Evolutionary conservation across 2,797 vertebrate species (phyloP).

Genomic region (Eupleurogrammus muticus): DNA sequence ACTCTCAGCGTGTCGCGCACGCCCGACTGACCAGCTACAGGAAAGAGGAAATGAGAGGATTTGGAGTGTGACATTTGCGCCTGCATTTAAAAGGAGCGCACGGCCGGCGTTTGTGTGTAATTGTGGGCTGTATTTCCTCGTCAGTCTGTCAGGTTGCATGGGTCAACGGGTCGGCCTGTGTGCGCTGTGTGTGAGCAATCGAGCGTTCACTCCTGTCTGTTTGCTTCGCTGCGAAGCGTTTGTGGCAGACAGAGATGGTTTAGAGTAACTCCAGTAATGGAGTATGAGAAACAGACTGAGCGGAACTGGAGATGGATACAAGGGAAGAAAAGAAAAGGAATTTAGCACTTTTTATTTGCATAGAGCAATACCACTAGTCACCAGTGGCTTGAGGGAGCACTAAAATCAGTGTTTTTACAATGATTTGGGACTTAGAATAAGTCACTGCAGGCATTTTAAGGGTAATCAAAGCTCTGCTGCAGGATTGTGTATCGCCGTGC

Average conservation of each 20-base stretch:
- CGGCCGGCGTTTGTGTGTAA: constrained; percentile 21
- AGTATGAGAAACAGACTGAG: constrained; percentile 39
- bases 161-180: constrained; percentile 63
- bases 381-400: neutral
- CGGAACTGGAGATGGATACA: constrained; percentile 9
- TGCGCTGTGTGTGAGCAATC: constrained; percentile 38
- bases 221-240: constrained; percentile 54
- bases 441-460: too few relatives aligned
- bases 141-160: constrained; percentile 52
- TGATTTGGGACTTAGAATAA: neutral
- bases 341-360: neutral
- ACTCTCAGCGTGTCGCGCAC: constrained; percentile 62
- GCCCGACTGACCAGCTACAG: constrained; percentile 72
- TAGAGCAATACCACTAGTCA: neutral
- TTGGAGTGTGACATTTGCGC: constrained; percentile 65
- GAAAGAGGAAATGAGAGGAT: constrained; percentile 80
- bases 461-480: too few relatives aligned
- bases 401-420: neutral
- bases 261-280: constrained; percentile 42
- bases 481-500: too few relatives aligned
- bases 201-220: constrained; percentile 50
- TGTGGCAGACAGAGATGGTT: constrained; percentile 50
- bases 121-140: constrained; percentile 46
- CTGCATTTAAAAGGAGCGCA: constrained; percentile 45
- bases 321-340: constrained; percentile 15